Evolutionary conservation across 2,113 vertebrate genomes (phyloP).

Genomic region (Ictidomys tridecemlineatus): DNA sequence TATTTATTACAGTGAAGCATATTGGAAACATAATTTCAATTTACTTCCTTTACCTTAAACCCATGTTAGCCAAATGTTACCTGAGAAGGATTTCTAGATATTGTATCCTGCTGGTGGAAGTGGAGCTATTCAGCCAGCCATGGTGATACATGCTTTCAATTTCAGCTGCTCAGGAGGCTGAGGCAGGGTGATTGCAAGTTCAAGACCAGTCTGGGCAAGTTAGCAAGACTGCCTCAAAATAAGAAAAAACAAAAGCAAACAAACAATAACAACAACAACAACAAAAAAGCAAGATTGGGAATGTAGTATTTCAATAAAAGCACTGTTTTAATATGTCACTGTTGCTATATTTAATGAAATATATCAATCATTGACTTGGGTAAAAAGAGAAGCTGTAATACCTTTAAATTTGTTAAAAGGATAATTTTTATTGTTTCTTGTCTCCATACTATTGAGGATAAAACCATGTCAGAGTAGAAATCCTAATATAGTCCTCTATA

Average conservation of each 20-base stretch:
- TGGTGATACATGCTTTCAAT: too few species aligned
- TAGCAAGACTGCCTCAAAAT: too few species aligned
- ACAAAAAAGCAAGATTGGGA: too few species aligned
- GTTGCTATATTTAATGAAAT: background rate
- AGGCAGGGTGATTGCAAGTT: too few species aligned
- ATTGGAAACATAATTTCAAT: background rate
- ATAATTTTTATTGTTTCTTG: background rate
- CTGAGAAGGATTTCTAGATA: background rate
- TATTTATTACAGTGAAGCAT: slow-evolving; percentile 50
- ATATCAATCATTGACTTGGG: background rate
- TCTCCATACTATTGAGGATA: background rate
- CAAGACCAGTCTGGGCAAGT: too few species aligned
- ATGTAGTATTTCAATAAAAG: too few species aligned
- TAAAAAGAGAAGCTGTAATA: background rate
- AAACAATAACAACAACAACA: too few species aligned
- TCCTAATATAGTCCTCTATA: background rate
- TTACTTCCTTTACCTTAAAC: background rate
- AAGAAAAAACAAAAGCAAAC: too few species aligned
- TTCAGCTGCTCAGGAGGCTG: too few species aligned
- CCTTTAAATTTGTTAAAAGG: slow-evolving; percentile 5
- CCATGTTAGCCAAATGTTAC: background rate
- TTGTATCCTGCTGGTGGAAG: background rate
- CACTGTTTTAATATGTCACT: too few species aligned
- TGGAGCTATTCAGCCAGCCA: background rate
- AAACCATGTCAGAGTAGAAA: background rate